Percentiles rank a stretch among this genome's conserved stretches.
Evolutionary conservation across 1,140 invertebrate species (phyloP).

Genomic region (Yoshiicerus persimilis): DNA sequence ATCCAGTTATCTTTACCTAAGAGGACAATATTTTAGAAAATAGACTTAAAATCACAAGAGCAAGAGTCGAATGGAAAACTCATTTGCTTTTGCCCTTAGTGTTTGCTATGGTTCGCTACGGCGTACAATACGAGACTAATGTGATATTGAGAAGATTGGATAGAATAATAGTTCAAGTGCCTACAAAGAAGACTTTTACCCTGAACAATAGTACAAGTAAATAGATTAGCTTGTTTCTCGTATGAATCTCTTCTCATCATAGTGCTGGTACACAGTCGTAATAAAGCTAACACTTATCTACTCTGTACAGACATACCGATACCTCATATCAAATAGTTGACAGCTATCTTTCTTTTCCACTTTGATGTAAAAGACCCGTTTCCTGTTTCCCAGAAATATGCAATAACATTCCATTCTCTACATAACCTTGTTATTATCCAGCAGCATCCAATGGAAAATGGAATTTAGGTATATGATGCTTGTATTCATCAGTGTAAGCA

Average conservation of each 20-base stretch:
- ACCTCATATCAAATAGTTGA: neutral
- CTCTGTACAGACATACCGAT: neutral
- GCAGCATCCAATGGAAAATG: no score
- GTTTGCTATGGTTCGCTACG: no score
- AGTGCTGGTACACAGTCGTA: neutral
- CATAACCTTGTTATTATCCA: neutral
- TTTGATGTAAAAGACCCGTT: neutral
- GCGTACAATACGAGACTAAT: no score
- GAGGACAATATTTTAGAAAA: neutral
- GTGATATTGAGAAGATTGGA: neutral
- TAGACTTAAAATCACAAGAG: neutral
- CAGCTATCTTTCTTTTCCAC: neutral
- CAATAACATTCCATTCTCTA: neutral
- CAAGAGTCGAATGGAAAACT: neutral
- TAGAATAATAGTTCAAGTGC: no score
- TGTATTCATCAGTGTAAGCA: neutral
- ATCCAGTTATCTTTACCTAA: neutral
- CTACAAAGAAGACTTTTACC: no score
- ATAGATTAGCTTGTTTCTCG: neutral
- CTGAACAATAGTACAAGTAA: neutral
- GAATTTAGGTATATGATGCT: neutral
- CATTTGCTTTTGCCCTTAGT: no score
- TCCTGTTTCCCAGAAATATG: neutral
- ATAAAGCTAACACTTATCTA: neutral
- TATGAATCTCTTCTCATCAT: neutral